Conservation (phyloP, 2,113 vertebrate genomes). For the Heterotilapia buettikoferi region DNA sequence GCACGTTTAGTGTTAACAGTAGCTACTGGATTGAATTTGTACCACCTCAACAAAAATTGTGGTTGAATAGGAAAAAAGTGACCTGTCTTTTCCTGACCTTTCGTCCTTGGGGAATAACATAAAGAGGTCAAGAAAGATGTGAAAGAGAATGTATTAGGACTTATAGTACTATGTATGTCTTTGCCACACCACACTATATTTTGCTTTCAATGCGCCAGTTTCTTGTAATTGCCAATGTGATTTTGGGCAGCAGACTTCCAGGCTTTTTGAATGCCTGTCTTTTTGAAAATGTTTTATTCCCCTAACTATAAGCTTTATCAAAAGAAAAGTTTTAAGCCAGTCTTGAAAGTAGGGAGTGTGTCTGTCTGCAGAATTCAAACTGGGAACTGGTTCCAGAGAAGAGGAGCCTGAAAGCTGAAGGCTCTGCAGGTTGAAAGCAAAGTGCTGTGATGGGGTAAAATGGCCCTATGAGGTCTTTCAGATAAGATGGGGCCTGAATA, state of each 20-base stretch:
- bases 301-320: neutral
- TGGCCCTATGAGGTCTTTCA: neutral
- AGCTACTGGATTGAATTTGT: neutral
- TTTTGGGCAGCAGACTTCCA: neutral
- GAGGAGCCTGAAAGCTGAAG: neutral
- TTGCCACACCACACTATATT: neutral
- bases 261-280: neutral
- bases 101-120: neutral
- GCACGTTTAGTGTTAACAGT: neutral
- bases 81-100: neutral
- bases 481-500: neutral
- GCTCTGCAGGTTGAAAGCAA: neutral
- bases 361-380: neutral
- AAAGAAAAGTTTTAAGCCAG: neutral
- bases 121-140: neutral
- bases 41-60: neutral
- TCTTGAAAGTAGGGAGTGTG: neutral
- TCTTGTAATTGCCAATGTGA: neutral
- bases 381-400: neutral
- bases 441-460: neutral
- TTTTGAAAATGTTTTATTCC: neutral
- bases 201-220: neutral
- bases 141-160: neutral
- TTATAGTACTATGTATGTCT: neutral
- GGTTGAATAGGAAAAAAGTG: neutral